A percentile compares a stretch with the other conserved stretches of the same genome.
phyloP scores from a whole-genome alignment of 2,113 vertebrate genomes.

The Rhinichthys klamathensis region DNA sequence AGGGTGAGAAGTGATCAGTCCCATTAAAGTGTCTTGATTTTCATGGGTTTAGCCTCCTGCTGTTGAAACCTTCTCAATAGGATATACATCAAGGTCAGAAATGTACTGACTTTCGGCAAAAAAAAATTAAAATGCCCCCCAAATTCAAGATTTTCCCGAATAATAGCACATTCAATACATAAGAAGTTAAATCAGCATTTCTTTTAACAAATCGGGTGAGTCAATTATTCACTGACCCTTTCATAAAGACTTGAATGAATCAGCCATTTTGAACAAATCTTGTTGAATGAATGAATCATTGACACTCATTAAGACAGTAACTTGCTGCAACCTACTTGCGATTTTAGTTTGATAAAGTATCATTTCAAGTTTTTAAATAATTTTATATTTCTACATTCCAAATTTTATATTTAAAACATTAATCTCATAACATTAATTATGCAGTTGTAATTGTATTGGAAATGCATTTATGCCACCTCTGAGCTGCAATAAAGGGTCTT shows the following conservation, averaged over 20 bases:
- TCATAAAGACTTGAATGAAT: neutral
- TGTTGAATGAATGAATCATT: neutral
- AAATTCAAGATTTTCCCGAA: neutral
- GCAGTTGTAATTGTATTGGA: neutral
- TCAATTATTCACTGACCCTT: neutral
- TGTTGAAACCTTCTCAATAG: neutral
- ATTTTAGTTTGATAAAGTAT: too few species aligned
- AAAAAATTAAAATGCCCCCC: neutral
- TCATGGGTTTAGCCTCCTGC: constrained; percentile 31
- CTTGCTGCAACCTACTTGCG: neutral
- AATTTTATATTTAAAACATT: neutral
- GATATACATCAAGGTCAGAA: neutral
- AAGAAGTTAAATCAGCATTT: neutral
- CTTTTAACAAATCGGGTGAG: neutral
- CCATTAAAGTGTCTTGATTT: constrained; percentile 42
- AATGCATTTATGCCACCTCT: neutral
- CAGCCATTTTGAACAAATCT: neutral
- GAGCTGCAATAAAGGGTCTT: neutral
- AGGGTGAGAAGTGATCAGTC: constrained; percentile 43
- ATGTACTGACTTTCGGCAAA: neutral
- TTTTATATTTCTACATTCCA: too few species aligned
- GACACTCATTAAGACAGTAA: neutral
- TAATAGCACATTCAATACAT: neutral
- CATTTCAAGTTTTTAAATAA: too few species aligned
- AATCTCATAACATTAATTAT: neutral